phyloP scores from a whole-genome alignment of 2,888 invertebrate genomes.

The Andrena flavipes region DNA sequence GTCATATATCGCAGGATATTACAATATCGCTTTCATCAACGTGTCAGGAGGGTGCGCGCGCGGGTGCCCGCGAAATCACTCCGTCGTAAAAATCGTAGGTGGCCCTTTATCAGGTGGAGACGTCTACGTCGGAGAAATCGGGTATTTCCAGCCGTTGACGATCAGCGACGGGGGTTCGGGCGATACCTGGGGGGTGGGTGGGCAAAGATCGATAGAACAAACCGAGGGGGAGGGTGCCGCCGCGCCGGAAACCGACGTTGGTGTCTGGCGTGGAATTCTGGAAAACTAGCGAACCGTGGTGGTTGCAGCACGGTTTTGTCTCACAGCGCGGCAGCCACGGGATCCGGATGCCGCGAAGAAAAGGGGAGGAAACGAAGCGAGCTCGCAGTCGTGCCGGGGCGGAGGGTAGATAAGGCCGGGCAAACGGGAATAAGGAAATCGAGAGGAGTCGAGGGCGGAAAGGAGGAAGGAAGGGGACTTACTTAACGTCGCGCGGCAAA shows the following conservation, averaged over 20 bases:
- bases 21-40: background rate
- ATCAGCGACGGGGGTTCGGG: constrained; percentile 26
- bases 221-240: constrained; percentile 41
- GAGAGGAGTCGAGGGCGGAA: constrained; percentile 52
- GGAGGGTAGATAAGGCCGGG: constrained; percentile 57
- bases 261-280: constrained; percentile 63
- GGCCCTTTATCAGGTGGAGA: constrained; percentile 40
- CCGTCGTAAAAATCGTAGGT: constrained; percentile 6
- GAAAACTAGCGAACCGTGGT: constrained; percentile 67
- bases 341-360: constrained; percentile 72
- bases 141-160: constrained; percentile 46
- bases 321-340: constrained; percentile 53
- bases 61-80: constrained; percentile 5
- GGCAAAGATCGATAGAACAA: constrained; percentile 46
- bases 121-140: constrained; percentile 38
- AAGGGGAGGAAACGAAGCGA: constrained; percentile 76
- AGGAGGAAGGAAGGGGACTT: constrained; percentile 73
- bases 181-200: constrained; percentile 13
- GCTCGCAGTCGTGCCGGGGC: constrained; percentile 42
- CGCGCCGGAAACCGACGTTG: constrained; percentile 59
- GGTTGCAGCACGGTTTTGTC: constrained; percentile 68
- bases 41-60: background rate
- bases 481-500: constrained; percentile 81
- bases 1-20: constrained; percentile 16
- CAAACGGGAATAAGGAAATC: constrained; percentile 64